Evolutionary conservation across 1,140 invertebrate genomes (phyloP).

Genomic region (Cepaea nemoralis): DNA sequence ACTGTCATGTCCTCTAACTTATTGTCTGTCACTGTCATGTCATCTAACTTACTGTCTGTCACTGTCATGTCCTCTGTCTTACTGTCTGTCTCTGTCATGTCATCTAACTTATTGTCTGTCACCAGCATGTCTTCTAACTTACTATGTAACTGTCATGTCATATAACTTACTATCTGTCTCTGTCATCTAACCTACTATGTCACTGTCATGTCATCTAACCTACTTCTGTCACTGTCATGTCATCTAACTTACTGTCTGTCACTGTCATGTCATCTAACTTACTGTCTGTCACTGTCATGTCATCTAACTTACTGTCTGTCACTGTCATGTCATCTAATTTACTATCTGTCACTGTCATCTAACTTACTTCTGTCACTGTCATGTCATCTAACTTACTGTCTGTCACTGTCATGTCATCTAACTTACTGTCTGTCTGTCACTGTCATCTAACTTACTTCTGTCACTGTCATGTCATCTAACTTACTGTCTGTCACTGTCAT

Average conservation of each 20-base stretch:
- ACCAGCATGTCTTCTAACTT: not conserved
- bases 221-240: too few relatives aligned
- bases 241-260: not conserved
- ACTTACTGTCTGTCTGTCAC: not conserved
- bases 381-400: not conserved
- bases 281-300: too few relatives aligned
- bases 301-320: too few relatives aligned
- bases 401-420: not conserved
- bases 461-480: not conserved
- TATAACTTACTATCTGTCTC: not conserved
- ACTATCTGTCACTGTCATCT: too few relatives aligned
- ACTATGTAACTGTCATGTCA: not conserved
- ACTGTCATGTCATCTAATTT: too few relatives aligned
- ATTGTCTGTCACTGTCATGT: too few relatives aligned
- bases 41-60: not conserved
- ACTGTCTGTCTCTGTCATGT: not conserved
- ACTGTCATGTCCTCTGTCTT: not conserved
- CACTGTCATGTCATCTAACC: not conserved
- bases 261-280: conserved; percentile 10
- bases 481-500: not conserved
- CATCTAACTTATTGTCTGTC: not conserved
- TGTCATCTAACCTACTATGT: too few relatives aligned
- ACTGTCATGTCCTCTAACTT: too few relatives aligned
- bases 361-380: not conserved
- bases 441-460: not conserved